A percentile compares a stretch with the other conserved stretches of the same genome.
phyloP scores from a whole-genome alignment of 1,140 invertebrate species.

The Pararge aegeria region DNA sequence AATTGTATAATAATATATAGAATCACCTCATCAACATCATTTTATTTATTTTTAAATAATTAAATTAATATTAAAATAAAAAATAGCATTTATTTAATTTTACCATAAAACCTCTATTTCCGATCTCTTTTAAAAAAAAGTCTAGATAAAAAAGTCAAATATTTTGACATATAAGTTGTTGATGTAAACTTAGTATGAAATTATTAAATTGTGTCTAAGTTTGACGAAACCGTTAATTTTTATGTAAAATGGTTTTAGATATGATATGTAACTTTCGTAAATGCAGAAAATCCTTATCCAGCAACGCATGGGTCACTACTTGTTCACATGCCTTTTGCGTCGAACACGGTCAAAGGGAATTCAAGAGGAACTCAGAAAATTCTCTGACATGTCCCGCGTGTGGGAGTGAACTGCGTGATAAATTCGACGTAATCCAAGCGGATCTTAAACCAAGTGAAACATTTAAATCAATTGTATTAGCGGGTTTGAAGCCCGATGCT shows the following conservation, averaged over 20 bases:
- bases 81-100: too few species aligned
- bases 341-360: conserved; percentile 77
- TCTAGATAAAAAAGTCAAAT: too few species aligned
- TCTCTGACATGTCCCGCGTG: conserved; percentile 74
- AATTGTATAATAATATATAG: not conserved
- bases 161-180: too few species aligned
- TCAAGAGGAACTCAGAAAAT: conserved; percentile 68
- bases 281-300: conserved; percentile 72
- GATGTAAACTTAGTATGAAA: too few species aligned
- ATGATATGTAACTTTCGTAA: conserved; percentile 79
- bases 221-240: not conserved
- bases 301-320: conserved; percentile 79
- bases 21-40: too few species aligned
- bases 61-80: too few species aligned
- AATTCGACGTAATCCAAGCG: conserved; percentile 79
- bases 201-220: not conserved
- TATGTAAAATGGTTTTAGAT: conserved; percentile 52
- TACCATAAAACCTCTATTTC: too few species aligned
- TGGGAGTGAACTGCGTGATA: conserved; percentile 71
- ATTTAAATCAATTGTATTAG: conserved; percentile 78
- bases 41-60: not conserved
- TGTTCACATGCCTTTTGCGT: conserved; percentile 80
- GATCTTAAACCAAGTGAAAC: conserved; percentile 75
- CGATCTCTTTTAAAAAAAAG: too few species aligned
- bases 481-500: conserved; percentile 75